Evolutionary conservation across 2,888 invertebrate species (phyloP).

Genomic region (Shargacucullia verbasci): DNA sequence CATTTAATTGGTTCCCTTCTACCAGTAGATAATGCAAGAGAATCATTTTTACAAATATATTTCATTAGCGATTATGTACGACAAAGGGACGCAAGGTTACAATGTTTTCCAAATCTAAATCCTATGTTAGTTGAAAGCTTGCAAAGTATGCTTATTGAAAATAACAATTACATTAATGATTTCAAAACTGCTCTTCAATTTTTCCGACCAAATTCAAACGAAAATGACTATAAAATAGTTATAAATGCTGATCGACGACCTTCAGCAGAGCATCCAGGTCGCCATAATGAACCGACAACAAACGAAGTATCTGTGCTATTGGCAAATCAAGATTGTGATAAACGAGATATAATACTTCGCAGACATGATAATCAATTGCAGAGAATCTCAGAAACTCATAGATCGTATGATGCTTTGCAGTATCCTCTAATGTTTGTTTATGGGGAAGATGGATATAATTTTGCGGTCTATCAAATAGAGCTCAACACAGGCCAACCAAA

Average conservation of each 20-base stretch:
- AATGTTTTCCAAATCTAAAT: conserved; percentile 16
- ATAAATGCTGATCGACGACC: conserved; percentile 9
- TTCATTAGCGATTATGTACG: conserved; percentile 14
- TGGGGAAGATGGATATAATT: conserved; percentile 13
- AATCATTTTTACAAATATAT: conserved; percentile 19
- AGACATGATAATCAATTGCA: conserved; percentile 3
- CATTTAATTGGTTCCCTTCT: conserved; percentile 11
- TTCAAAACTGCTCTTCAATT: conserved; percentile 5
- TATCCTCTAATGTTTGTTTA: conserved; percentile 11
- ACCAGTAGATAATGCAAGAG: conserved; percentile 5
- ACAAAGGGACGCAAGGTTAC: conserved; percentile 4
- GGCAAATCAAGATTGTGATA: conserved; percentile 7
- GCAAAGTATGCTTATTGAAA: conserved; percentile 7
- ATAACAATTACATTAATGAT: background rate
- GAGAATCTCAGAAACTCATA: conserved; percentile 4
- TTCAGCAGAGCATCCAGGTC: background rate
- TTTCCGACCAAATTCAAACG: background rate
- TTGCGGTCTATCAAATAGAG: conserved; percentile 10
- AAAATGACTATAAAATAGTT: conserved; percentile 2
- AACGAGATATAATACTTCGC: conserved; percentile 10
- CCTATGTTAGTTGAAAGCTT: background rate
- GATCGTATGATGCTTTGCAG: conserved; percentile 11
- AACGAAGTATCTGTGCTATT: conserved; percentile 14
- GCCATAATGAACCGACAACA: conserved; percentile 6
- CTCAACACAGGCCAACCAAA: conserved; percentile 6